Conservation (phyloP, 2,113 vertebrate species). For the Trinectes maculatus region DNA sequence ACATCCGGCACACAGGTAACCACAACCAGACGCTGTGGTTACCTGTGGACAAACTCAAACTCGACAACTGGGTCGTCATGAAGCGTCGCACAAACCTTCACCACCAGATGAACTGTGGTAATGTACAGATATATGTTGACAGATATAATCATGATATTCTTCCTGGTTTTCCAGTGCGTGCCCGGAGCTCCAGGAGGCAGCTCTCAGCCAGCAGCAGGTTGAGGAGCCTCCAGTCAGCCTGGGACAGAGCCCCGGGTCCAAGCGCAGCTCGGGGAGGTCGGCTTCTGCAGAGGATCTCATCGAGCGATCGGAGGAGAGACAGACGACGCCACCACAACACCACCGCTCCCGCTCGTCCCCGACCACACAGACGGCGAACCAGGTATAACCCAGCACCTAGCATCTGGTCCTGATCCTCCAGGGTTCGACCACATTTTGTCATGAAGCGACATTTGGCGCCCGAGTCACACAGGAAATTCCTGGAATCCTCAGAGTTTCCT, state of each 20-base stretch:
- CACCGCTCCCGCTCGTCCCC: conserved; percentile 88
- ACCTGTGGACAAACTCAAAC: too few relatives aligned
- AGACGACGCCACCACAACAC: conserved; percentile 78
- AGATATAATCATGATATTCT: too few relatives aligned
- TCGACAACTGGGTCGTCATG: too few relatives aligned
- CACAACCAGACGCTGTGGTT: too few relatives aligned
- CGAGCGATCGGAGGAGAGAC: conserved; percentile 76
- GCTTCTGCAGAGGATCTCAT: conserved; percentile 90
- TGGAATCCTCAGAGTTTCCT: conserved; percentile 59
- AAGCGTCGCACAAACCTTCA: too few relatives aligned
- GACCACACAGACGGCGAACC: conserved; percentile 75
- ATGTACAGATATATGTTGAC: too few relatives aligned
- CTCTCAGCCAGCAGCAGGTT: neutral
- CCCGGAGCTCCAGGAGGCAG: neutral
- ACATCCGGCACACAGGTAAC: conserved; percentile 35
- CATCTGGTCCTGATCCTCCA: too few relatives aligned
- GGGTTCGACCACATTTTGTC: neutral
- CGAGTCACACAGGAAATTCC: conserved; percentile 61
- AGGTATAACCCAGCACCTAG: too few relatives aligned
- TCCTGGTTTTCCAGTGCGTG: conserved; percentile 23
- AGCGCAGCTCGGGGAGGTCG: conserved; percentile 81
- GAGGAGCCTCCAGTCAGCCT: conserved; percentile 3
- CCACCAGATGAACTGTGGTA: too few relatives aligned
- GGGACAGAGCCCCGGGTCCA: conserved; percentile 32
- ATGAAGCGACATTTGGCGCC: conserved; percentile 26